Base-by-base conservation (phyloP, 1,140 invertebrate genomes). In the Rhopalosiphum maidis region DNA sequence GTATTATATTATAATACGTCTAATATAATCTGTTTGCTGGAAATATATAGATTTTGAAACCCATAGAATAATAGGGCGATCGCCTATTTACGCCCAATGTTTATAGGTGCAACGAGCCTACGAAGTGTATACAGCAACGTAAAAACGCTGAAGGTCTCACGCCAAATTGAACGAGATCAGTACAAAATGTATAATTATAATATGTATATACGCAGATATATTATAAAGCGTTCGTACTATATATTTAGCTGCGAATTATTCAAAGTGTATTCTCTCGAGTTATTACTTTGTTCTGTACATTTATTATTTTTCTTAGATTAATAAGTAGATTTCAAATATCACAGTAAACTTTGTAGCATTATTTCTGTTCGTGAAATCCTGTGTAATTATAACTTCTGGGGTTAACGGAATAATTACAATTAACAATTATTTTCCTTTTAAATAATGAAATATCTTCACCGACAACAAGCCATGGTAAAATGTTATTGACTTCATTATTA, bases 121-220 rank as follows among this genome's bases (percentile, higher is more conserved):
- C 30, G n/a, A 77, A 77, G n/a, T 35, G 15, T 68, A n/a, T 68
- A n/a, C 30, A n/a, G 30, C n/a, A n/a, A 30, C 5, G 60, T n/a
- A 35, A 77, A 77, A 77, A 18, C 18, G 11, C n/a, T 21, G 60
- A 35, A 77, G n/a, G 60, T 77, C 60, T 77, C 60, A n/a, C 60
- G 60, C 60, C n/a, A n/a, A 77, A 77, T 77, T 77, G 15, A 77
- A 77, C 60, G 60, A 77, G 60, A 77, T 77, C 60, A 77, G 60
- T 77, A 18, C 30, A 77, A 77, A 68, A 68, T n/a, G 60, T 77
- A 77, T 77, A 77, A 77, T 77, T n/a, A 77, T n/a, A 4, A 0
- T 46, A 46, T 9, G 1, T 46, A 9, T 51, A 11, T 46, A 46
- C 0, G 11, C 0, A 21, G 48, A 51, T 18, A 6, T 77, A 77